Conservation (phyloP, 2,888 invertebrate genomes). For the Xestobium rufovillosum region DNA sequence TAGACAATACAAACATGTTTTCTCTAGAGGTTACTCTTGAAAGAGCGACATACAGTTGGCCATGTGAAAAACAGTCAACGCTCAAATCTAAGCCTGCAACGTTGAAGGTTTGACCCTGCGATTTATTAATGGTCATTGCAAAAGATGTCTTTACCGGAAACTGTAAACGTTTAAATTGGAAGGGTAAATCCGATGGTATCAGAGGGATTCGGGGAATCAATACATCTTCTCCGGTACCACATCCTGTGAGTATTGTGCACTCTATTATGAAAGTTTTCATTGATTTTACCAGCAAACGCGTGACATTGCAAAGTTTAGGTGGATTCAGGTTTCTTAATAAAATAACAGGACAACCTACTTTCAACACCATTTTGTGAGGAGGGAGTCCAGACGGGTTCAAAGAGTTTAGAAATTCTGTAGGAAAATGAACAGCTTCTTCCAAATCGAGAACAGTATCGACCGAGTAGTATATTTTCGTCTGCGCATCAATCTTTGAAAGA, state of each 20-base stretch:
- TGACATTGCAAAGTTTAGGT: constrained; percentile 24
- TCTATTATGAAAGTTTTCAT: constrained; percentile 16
- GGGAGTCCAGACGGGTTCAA: constrained; percentile 18
- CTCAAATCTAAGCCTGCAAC: constrained; percentile 19
- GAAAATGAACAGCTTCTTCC: constrained; percentile 20
- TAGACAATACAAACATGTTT: constrained; percentile 14
- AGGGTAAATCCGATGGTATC: constrained; percentile 21
- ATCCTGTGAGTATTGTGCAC: constrained; percentile 18
- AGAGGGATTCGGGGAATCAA: constrained; percentile 20
- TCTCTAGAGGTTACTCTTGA: constrained; percentile 12
- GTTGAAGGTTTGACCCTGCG: constrained; percentile 20
- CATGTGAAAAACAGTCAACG: constrained; percentile 18
- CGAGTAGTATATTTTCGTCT: constrained; percentile 16
- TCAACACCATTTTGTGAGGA: constrained; percentile 18
- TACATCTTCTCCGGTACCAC: constrained; percentile 15
- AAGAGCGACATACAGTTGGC: constrained; percentile 18
- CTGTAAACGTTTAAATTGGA: constrained; percentile 21
- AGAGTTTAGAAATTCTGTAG: constrained; percentile 21
- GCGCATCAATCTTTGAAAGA: constrained; percentile 12
- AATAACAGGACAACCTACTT: constrained; percentile 18
- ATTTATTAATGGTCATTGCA: constrained; percentile 22
- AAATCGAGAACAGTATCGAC: constrained; percentile 19
- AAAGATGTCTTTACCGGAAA: constrained; percentile 10
- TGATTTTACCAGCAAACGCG: constrained; percentile 17
- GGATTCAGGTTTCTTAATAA: constrained; percentile 19